Evolutionary conservation across 2,113 vertebrate genomes (phyloP), one percentile per base, ranked within the genome.

Genomic region (Suncus etruscus): DNA sequence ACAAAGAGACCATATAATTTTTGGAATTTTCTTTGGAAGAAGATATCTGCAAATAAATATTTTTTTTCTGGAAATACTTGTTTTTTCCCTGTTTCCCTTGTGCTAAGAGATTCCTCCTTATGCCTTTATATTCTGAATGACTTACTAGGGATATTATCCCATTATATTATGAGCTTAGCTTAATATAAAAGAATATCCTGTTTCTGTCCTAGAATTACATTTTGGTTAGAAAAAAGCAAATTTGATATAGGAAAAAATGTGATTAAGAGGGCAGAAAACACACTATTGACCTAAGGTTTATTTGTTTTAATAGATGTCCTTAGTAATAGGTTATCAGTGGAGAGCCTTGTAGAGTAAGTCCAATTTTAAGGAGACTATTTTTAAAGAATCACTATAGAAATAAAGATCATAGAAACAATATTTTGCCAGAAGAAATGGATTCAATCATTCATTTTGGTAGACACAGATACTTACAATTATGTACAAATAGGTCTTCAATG

Each of bases 171-270:
- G 11, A 95, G 47, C 6, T 58, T 94, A 74, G 11, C 7, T 81
- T 84, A 45, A 68, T 51, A 48, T 87, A 65, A 87, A 90, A 92
- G 65, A 89, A 79, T 22, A 92, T 2, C 11, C 27, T 25, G 24
- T 91, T 22, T 29, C 48, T 70, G 27, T 91, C 25, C 39, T 75
- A 79, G 45, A 27, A 18, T 61, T 95, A 72, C 92, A 3, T 86
- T 87, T 82, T 87, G 89, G 48, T 88, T 74, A 80, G 68, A 86
- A 20, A 70, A 85, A 92, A 91, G 69, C 51, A 83, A 92, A 94
- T 93, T 83, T 77, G 51, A 76, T 15, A 11, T 79, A 91, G 70
- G 61, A 65, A 70, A 91, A 80, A 66, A 68, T 89, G 70, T 25
- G 76, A 72, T 14, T 10, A 27, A 77, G 68, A 70, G 73, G 31